These are phyloP conservation scores for Oncorhynchus mykiss DNA, from an alignment of 2,113 vertebrate species.

Conservation along the genomic window DNA sequence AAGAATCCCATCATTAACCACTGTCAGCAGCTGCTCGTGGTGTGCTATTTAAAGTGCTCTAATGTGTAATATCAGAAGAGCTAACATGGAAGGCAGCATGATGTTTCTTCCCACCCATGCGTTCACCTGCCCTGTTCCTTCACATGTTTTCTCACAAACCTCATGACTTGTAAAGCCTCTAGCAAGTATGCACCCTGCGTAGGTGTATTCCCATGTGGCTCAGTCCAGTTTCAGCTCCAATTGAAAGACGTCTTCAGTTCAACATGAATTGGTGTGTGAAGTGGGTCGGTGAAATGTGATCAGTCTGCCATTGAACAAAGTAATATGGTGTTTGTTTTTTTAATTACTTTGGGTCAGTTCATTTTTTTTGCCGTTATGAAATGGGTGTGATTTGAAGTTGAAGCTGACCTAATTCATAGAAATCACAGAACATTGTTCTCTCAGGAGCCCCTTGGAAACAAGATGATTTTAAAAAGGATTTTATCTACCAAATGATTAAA, in stretches of 20 bases:
- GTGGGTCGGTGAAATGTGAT: too few relatives aligned
- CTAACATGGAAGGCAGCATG: constrained; percentile 38
- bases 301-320: too few relatives aligned
- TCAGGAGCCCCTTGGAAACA: too few relatives aligned
- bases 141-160: constrained; percentile 49
- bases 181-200: constrained; percentile 3
- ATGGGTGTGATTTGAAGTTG: too few relatives aligned
- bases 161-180: constrained; percentile 21
- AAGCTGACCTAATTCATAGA: too few relatives aligned
- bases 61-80: constrained; percentile 66
- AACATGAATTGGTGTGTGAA: constrained; percentile 4
- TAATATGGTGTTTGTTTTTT: too few relatives aligned
- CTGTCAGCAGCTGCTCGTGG: constrained; percentile 58
- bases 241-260: constrained; percentile 36
- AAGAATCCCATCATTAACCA: constrained; percentile 20
- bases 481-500: too few relatives aligned
- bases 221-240: constrained; percentile 29
- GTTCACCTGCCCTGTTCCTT: constrained; percentile 61
- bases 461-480: too few relatives aligned
- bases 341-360: too few relatives aligned
- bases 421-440: too few relatives aligned
- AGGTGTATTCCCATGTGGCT: constrained; percentile 21
- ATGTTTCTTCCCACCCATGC: constrained; percentile 51
- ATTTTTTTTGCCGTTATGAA: too few relatives aligned
- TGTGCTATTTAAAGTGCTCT: constrained; percentile 55